A percentile compares a stretch with the other conserved stretches of the same genome.
Conservation (phyloP, 30 jellyfish, hydroid and myxozoan species). For the Turritopsis dohrnii region DNA sequence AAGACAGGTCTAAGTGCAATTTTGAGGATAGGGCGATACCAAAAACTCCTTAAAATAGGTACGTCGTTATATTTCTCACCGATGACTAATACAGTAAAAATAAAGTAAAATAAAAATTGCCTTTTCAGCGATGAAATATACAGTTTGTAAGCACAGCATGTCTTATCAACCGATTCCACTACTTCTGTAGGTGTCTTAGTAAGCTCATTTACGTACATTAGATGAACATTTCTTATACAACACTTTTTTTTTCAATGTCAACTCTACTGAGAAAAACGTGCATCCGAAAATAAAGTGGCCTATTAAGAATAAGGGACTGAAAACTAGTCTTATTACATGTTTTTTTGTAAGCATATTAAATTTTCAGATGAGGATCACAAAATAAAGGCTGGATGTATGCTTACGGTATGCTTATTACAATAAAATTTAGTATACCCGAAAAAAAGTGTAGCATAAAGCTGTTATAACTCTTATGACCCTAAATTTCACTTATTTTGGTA, state of each 20-base stretch:
- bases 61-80: background rate
- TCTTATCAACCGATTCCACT: background rate
- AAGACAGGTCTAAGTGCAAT: background rate
- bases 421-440: slow-evolving; percentile 16
- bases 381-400: slow-evolving; percentile 14
- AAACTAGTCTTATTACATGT: background rate
- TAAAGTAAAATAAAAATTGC: background rate
- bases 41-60: background rate
- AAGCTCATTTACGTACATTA: background rate
- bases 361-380: background rate
- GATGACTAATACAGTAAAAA: background rate
- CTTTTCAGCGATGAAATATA: background rate
- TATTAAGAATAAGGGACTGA: background rate
- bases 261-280: background rate
- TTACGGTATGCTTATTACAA: slow-evolving; percentile 5
- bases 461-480: slow-evolving; percentile 3
- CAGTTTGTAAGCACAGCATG: background rate
- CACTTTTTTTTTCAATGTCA: background rate
- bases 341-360: background rate
- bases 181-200: background rate
- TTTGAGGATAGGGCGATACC: background rate
- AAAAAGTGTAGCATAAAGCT: background rate
- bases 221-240: background rate
- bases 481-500: background rate
- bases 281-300: background rate